Base-by-base conservation (phyloP, 2,888 invertebrate species). In the Euspilapteryx auroguttella region DNA sequence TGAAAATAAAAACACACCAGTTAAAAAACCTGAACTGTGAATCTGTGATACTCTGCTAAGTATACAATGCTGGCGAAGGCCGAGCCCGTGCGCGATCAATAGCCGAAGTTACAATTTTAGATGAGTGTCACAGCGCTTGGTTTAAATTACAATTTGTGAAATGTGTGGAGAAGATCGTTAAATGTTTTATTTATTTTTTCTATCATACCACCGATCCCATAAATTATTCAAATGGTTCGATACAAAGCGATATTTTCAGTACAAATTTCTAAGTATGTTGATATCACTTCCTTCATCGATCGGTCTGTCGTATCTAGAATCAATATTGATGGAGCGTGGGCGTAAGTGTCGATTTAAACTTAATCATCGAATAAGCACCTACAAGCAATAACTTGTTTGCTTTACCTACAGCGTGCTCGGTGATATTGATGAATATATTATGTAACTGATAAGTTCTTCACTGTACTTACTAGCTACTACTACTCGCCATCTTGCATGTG, bases 261-360 rank as follows among this genome's bases (percentile, higher is more conserved):
- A 57, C 49, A 58, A 57, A 62, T 56, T 68, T 66, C 71, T 56
- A 36, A 59, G 66, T n/a, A n/a, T n/a, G n/a, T n/a, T n/a, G n/a
- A n/a, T 66, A 71, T 55, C 47, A 61, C 62, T 59, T 59, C 63
- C 59, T 55, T 36, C 44, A 38, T 40, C 46, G 43, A 44, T 44
- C 45, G 46, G 45, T 41, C 45, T 37, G 37, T 33, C 37, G 30
- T 64, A 69, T 71, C 65, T 61, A 43, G 33, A 37, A 44, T 63
- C 49, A 73, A 75, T 71, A 69, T 75, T 73, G 54, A 62, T 48
- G 25, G 40, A 56, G 62, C 63, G 73, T 75, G 64, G 73, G 71
- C 46, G 62, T 45, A 42, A 49, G 46, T 47, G 47, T 52, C 55
- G 55, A 59, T 61, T 56, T 55, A 54, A 49, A 49, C 42, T 54